Conservation (phyloP, 2,888 invertebrate species). For the Dasysyrphus albostriatus region DNA sequence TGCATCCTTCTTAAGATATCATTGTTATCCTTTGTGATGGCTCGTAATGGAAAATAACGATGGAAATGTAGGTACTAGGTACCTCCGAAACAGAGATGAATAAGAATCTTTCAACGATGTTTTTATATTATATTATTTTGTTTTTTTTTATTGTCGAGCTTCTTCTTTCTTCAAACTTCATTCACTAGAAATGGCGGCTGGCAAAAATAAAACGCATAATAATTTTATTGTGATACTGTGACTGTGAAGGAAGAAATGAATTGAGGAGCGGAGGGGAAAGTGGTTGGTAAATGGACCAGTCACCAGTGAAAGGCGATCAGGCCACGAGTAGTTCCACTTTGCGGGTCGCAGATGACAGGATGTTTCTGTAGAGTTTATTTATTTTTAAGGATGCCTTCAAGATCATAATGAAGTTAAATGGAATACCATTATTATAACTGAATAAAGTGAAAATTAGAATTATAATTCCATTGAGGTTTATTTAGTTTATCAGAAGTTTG, state of each 20-base stretch:
- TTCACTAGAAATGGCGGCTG: slow-evolving; percentile 59
- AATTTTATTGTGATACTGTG: slow-evolving; percentile 58
- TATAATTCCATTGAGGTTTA: slow-evolving; percentile 63
- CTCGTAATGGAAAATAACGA: slow-evolving; percentile 75
- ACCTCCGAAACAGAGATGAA: slow-evolving; percentile 74
- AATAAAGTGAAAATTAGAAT: slow-evolving; percentile 71
- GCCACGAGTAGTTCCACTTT: slow-evolving; percentile 36
- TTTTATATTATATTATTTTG: slow-evolving; percentile 49
- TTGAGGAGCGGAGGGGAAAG: neutral
- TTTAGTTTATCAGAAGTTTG: slow-evolving; percentile 39
- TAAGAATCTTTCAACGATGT: slow-evolving; percentile 69
- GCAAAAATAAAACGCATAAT: slow-evolving; percentile 63
- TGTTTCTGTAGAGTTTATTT: slow-evolving; percentile 38
- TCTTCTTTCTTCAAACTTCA: slow-evolving; percentile 27
- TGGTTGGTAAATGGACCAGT: slow-evolving; percentile 16
- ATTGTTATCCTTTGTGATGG: slow-evolving; percentile 76
- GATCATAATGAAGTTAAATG: slow-evolving; percentile 66
- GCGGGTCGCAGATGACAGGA: slow-evolving; percentile 29
- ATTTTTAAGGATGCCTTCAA: slow-evolving; percentile 48
- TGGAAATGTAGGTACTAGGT: slow-evolving; percentile 72
- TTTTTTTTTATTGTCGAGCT: slow-evolving; percentile 27
- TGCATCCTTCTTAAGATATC: slow-evolving; percentile 67
- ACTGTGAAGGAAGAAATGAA: neutral
- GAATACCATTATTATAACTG: slow-evolving; percentile 48
- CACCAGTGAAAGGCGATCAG: slow-evolving; percentile 19